phyloP scores from a whole-genome alignment of 2,113 vertebrate genomes.

The Eira barbara region DNA sequence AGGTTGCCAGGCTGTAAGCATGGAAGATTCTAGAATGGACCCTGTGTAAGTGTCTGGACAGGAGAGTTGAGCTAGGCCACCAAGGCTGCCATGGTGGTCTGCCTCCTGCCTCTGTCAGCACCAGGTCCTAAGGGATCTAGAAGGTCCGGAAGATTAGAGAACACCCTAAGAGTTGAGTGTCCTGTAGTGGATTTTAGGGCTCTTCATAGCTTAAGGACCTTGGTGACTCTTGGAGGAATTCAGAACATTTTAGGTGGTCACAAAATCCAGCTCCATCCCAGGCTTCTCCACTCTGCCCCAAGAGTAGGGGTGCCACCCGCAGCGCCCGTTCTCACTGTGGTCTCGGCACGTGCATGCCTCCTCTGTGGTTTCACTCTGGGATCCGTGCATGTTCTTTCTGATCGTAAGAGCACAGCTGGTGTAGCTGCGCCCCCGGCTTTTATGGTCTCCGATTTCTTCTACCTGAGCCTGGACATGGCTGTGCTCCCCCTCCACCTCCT shows the following conservation, averaged over 20 bases:
- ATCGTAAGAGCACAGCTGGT: rapidly evolving
- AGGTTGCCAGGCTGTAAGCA: no score
- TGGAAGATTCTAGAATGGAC: neutral
- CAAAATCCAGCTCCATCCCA: neutral
- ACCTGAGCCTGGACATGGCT: neutral
- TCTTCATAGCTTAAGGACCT: neutral
- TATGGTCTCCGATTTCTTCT: neutral
- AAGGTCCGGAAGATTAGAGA: neutral
- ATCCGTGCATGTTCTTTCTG: neutral
- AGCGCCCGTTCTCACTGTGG: neutral
- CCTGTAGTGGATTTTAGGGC: neutral
- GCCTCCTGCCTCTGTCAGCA: neutral
- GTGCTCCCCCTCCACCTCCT: no score
- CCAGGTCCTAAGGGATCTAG: neutral
- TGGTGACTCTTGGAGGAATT: neutral
- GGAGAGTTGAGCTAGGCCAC: neutral
- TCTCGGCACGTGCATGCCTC: rapidly evolving
- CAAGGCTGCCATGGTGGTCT: neutral
- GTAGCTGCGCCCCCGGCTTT: neutral
- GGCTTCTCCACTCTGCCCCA: neutral
- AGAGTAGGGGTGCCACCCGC: neutral
- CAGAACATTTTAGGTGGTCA: neutral
- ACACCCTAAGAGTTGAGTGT: neutral
- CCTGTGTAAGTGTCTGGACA: neutral
- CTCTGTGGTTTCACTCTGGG: neutral